Evolutionary conservation across 2,797 vertebrate genomes (phyloP), one percentile per base, ranked within the genome.

Genomic region (Gephyroberyx darwinii): DNA sequence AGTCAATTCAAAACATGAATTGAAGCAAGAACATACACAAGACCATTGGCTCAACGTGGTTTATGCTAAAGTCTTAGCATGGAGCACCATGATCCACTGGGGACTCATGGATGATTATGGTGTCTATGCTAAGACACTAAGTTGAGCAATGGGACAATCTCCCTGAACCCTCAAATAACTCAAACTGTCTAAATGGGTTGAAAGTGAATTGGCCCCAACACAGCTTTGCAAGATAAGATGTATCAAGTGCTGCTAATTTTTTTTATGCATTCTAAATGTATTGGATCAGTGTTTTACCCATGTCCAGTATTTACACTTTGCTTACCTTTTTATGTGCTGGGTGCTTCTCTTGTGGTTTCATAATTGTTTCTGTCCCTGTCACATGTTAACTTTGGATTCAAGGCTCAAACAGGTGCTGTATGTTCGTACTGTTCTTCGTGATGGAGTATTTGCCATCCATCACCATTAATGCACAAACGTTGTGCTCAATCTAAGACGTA

Each of bases 221-320:
- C 33, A 5, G 5, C 53, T 20, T 22, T 10, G 0, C n/a, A 53
- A 61, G 47, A 53, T 62, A 3, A 14, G 14, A 14, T 5, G 14
- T 16, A 16, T 16, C 14, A 45, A 16, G 14, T 5, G 43, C 14
- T 45, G 13, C 14, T 45, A 13, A 14, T 43, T 14, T 41, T 13
- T 45, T 45, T 45, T 14, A 16, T 16, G 12, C 43, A 59, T 71
- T 70, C 26, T 55, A 57, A 13, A 78, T 48, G 2, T 60, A 13
- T 57, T 2, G 10, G 77, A 82, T 57, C 75, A 74, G n/a, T 39
- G 69, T 67, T 65, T 59, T 54, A 3, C 54, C 19, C 64, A 39
- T 12, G 66, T 68, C 56, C 65, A 58, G 33, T 48, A 20, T 55
- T 48, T 70, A 22, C 35, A 13, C 17, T 45, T 16, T 4, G 13